Evolutionary conservation across 2,888 invertebrate genomes (phyloP).

Genomic region (Apodemia duryi): DNA sequence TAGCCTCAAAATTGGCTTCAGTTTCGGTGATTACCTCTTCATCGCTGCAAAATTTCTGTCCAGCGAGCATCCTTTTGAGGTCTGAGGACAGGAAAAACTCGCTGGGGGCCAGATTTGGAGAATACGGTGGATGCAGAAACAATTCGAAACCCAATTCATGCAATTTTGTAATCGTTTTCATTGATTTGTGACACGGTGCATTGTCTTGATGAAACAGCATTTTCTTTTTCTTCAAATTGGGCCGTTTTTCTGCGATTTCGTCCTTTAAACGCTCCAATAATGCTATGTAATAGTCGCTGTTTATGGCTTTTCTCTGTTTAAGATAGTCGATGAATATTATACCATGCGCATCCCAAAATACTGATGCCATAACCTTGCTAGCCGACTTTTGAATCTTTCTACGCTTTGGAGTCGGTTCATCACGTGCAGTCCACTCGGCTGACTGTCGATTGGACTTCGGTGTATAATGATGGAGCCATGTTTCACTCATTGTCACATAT

Average conservation of each 20-base stretch:
- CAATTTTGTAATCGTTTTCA: slow-evolving; percentile 24
- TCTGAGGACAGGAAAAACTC: slow-evolving; percentile 15
- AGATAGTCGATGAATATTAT: background rate
- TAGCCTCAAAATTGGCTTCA: slow-evolving; percentile 16
- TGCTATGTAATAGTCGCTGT: background rate
- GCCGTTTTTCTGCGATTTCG: background rate
- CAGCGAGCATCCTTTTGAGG: slow-evolving; percentile 6
- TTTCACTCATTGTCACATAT: too few species aligned
- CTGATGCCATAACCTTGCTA: too few species aligned
- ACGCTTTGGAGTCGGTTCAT: too few species aligned
- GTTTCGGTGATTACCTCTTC: slow-evolving; percentile 15
- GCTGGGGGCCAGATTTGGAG: slow-evolving; percentile 17
- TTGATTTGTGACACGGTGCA: slow-evolving; percentile 22
- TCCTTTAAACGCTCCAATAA: background rate
- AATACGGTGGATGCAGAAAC: slow-evolving; percentile 22
- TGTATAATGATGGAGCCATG: background rate
- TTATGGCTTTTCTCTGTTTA: background rate
- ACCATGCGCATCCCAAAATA: background rate
- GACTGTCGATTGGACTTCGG: background rate
- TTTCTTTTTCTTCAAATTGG: slow-evolving; percentile 1
- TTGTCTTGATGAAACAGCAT: slow-evolving; percentile 25
- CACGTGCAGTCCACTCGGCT: background rate
- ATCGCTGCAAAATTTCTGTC: slow-evolving; percentile 5
- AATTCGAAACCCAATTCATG: slow-evolving; percentile 22
- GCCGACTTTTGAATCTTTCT: too few species aligned